Evolutionary conservation across 2,797 vertebrate species (phyloP).

Genomic region (Garrulus glandarius): DNA sequence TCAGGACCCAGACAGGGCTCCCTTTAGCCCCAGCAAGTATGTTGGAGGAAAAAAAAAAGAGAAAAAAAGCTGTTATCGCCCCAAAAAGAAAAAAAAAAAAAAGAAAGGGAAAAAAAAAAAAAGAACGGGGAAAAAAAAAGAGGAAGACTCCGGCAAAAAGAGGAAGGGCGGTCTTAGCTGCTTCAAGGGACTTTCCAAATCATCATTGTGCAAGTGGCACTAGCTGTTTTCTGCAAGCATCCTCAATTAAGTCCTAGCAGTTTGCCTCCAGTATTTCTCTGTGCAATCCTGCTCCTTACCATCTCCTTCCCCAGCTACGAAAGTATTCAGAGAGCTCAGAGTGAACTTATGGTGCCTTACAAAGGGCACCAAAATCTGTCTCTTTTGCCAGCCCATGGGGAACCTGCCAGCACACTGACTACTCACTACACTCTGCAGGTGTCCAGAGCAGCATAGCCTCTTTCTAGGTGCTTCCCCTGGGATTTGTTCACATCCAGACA

Average conservation of each 20-base stretch:
- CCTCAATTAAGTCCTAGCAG: not conserved
- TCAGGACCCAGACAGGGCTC: not conserved
- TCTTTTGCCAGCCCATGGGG: fast-evolving
- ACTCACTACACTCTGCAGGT: not conserved
- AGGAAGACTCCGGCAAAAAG: not conserved
- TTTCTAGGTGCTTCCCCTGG: not conserved
- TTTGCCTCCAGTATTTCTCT: not conserved
- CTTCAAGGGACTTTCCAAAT: conserved; percentile 1
- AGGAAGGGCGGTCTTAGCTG: not conserved
- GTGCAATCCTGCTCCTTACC: not conserved
- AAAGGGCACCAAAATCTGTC: not conserved
- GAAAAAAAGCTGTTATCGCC: not conserved
- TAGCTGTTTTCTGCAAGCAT: not conserved
- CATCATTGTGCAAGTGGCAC: not conserved
- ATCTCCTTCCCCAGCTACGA: not conserved
- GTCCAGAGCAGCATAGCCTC: not conserved
- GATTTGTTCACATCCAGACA: not conserved
- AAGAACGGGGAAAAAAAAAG: fast-evolving
- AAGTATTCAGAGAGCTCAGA: not conserved
- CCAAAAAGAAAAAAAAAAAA: not conserved
- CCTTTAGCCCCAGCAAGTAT: not conserved
- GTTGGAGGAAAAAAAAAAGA: not conserved
- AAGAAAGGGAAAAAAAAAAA: too few relatives aligned
- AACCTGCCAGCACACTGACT: not conserved
- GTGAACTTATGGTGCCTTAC: not conserved